Base-by-base conservation (phyloP, 2,888 invertebrate species). In the Drosophila falleni region DNA sequence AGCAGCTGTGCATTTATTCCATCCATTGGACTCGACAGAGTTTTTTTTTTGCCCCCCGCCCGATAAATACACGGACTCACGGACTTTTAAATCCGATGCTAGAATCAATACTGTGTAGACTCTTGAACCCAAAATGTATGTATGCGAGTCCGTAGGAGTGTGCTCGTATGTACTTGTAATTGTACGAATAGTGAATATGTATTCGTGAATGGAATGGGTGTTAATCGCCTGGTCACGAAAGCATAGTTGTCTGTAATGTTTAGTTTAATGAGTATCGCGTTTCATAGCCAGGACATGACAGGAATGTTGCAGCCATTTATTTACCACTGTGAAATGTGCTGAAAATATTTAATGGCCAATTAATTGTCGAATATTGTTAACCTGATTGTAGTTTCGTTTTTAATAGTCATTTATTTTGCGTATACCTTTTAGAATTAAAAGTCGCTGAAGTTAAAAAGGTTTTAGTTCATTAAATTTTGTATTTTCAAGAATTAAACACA, bases 191-290 rank as follows among this genome's bases (percentile, higher is more conserved):
- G 19, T 49, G 16, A 16, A 10, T 33, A 35, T 13, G 9, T 50
- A 47, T 39, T 26, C 42, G n/a, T 35, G 39, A 5, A 37, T 39
- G 13, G 11, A 5, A n/a, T 44, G 23, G 53, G 37, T 54, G 37
- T 19, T 54, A 71, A 58, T 60, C 55, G 35, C 1, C 23, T 31
- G 47, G 53, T 61, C 60, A 72, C 56, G 67, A 61, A 53, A 19
- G 15, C 60, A 46, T 47, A 63, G 49, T 56, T 63, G 63, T 56
- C 49, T 49, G 33, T 33, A 16, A 16, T 35, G 41, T 53, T 67
- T 58, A 58, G 49, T 41, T 58, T 63, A 58, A 71, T 70, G 54
- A 62, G 62, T 62, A 63, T 55, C 39, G 54, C 63, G 26, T 58
- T 62, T 53, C 39, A 61, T 19, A 15, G 41, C 29, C 42, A 37